Base-by-base conservation (phyloP, 2,113 vertebrate species). In the Accipiter virgatus region DNA sequence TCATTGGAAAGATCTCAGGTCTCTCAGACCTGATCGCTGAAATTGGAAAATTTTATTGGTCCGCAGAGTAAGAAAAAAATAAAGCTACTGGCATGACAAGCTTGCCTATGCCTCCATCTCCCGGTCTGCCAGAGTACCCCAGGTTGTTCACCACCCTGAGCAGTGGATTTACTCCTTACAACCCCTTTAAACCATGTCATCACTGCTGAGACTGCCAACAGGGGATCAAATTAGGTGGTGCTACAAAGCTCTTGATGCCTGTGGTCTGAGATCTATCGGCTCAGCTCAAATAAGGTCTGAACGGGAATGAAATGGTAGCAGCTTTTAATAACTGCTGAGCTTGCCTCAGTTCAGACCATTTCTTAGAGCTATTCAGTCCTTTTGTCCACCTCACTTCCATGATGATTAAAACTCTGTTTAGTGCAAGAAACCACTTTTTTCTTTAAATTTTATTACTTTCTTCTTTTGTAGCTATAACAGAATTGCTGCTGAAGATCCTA, bases 201-300 rank as follows among this genome's bases (percentile, higher is more conserved):
- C 70, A 34, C 62, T 81, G 87, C 86, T 95, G 66, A 96, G 93
- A 95, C 68, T 89, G 87, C 92, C 85, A 97, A 93, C 96, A 81
- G 66, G 96, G 96, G 96, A 97, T 63, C 93, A 96, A 97, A 97
- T 98, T 97, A 98, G 82, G 79, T 82, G 53, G n/a, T 87, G 80
- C 90, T 86, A 79, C 94, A 87, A 89, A 93, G 88, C 48, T 84
- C 86, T 87, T 93, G 90, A 93, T 93, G 91, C 93, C 93, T 91
- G 82, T 89, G 63, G 80, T 94, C 40, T 71, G 85, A 86, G 94
- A 92, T 87, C 87, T 92, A 92, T 93, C 10, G 4, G 59, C 85
- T 84, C 82, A 40, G 94, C 63, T 93, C 79, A 95, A 94, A 38
- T 38, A 38, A 38, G 38, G 8, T 38, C 96, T 71, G 70, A 92